Conservation (phyloP, 2,888 invertebrate species). For the Drosophila melanosoma region DNA sequence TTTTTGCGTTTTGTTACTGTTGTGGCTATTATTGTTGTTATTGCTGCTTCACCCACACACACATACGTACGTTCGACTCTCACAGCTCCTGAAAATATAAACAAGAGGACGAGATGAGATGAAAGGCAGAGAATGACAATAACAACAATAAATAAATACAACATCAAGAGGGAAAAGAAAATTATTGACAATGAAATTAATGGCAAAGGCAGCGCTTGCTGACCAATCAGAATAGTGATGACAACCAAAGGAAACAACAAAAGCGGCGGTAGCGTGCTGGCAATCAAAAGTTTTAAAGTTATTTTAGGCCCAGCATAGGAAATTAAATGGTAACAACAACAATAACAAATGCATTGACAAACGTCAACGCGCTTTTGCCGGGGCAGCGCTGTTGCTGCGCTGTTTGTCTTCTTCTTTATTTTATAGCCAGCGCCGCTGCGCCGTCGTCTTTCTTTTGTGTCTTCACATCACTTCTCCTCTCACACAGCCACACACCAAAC, state of each 20-base stretch:
- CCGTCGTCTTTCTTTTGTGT: slow-evolving; percentile 69
- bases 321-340: slow-evolving; percentile 59
- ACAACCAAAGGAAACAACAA: slow-evolving; percentile 8
- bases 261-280: slow-evolving; percentile 28
- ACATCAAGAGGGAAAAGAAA: slow-evolving; percentile 13
- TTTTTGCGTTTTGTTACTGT: slow-evolving; percentile 59
- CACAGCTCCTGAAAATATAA: slow-evolving; percentile 65
- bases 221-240: slow-evolving; percentile 6
- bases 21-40: slow-evolving; percentile 30
- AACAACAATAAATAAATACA: slow-evolving; percentile 48
- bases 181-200: slow-evolving; percentile 47
- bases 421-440: slow-evolving; percentile 56
- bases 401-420: slow-evolving; percentile 65
- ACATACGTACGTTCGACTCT: slow-evolving; percentile 53
- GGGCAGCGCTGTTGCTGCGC: slow-evolving; percentile 55
- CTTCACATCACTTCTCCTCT: slow-evolving; percentile 68
- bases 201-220: neutral
- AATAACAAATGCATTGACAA: slow-evolving; percentile 60
- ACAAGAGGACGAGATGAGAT: slow-evolving; percentile 39
- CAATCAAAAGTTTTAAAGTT: slow-evolving; percentile 76
- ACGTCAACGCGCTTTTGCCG: slow-evolving; percentile 62
- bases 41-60: slow-evolving; percentile 40
- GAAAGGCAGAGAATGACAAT: slow-evolving; percentile 20
- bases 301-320: slow-evolving; percentile 64
- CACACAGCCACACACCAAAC: slow-evolving; percentile 42